Conservation (phyloP, 2,888 invertebrate genomes). For the Drosophila lacicola region DNA sequence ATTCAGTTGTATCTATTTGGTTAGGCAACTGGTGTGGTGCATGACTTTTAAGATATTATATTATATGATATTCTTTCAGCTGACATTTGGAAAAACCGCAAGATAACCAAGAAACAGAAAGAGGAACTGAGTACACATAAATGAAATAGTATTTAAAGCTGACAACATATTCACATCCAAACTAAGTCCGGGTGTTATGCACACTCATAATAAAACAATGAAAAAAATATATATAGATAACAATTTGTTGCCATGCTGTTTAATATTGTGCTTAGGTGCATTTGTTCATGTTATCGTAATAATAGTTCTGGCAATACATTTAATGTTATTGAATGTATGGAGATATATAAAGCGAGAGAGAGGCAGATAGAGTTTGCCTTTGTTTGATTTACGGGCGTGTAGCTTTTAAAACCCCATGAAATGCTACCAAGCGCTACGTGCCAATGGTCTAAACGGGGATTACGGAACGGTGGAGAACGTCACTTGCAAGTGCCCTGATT, state of each 20-base stretch:
- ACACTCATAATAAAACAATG: not conserved
- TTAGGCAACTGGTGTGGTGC: not conserved
- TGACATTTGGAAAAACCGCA: slow-evolving; percentile 13
- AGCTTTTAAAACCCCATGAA: slow-evolving; percentile 40
- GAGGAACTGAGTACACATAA: no score
- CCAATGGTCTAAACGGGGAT: slow-evolving; percentile 28
- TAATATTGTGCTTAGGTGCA: slow-evolving; percentile 5
- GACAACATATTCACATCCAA: not conserved
- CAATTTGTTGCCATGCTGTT: slow-evolving; percentile 37
- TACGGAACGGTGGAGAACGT: slow-evolving; percentile 20
- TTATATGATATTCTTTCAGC: slow-evolving; percentile 1
- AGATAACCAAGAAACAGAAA: no score
- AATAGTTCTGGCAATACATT: slow-evolving; percentile 25
- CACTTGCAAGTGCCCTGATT: slow-evolving; percentile 60
- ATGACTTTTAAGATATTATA: slow-evolving; percentile 1
- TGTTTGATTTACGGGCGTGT: slow-evolving; percentile 51
- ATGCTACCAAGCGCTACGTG: slow-evolving; percentile 59
- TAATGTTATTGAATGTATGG: slow-evolving; percentile 14
- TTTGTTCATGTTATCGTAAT: slow-evolving; percentile 9
- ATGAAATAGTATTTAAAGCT: not conserved
- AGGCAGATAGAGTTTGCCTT: slow-evolving; percentile 6
- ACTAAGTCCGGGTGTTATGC: not conserved
- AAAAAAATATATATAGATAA: slow-evolving; percentile 5
- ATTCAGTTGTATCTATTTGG: not conserved
- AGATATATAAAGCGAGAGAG: not conserved